Percentiles rank a stretch among this genome's conserved stretches.
These are phyloP conservation scores for Caerostris darwini DNA, from an alignment of 1,140 invertebrate genomes.

Conservation along the genomic window DNA sequence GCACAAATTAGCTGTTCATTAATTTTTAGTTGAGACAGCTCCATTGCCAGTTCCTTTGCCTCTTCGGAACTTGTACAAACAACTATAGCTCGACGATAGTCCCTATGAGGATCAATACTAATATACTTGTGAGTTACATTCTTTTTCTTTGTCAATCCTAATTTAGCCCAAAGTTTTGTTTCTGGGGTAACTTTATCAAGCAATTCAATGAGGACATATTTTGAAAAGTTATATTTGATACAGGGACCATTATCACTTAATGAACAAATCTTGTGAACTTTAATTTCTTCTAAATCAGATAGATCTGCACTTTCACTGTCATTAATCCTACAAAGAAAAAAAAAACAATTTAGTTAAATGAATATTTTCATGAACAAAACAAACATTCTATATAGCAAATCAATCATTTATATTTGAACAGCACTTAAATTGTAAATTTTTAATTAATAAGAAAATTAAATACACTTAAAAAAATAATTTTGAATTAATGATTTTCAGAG, in stretches of 20 bases:
- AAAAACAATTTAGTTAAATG: too few relatives aligned
- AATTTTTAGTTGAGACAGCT: constrained; percentile 42
- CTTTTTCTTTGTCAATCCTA: constrained; percentile 37
- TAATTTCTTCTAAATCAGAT: neutral
- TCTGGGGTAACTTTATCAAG: constrained; percentile 66
- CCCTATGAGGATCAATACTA: constrained; percentile 67
- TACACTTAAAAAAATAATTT: too few relatives aligned
- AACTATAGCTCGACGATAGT: constrained; percentile 65
- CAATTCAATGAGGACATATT: constrained; percentile 74
- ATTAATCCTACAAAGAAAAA: neutral
- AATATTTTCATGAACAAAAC: too few relatives aligned
- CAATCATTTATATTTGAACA: too few relatives aligned
- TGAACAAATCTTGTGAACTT: neutral
- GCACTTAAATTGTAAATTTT: too few relatives aligned
- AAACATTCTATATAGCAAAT: too few relatives aligned
- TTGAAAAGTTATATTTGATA: constrained; percentile 65
- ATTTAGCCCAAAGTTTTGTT: constrained; percentile 48
- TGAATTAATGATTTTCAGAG: too few relatives aligned
- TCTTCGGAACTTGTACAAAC: constrained; percentile 38
- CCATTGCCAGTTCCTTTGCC: neutral
- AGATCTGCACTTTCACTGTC: neutral
- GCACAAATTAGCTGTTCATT: constrained; percentile 49
- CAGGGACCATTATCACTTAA: neutral
- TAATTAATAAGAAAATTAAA: too few relatives aligned
- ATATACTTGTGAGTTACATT: constrained; percentile 58